Evolutionary conservation across 2,113 vertebrate genomes (phyloP).

Genomic region (Neopipo cinnamomea): DNA sequence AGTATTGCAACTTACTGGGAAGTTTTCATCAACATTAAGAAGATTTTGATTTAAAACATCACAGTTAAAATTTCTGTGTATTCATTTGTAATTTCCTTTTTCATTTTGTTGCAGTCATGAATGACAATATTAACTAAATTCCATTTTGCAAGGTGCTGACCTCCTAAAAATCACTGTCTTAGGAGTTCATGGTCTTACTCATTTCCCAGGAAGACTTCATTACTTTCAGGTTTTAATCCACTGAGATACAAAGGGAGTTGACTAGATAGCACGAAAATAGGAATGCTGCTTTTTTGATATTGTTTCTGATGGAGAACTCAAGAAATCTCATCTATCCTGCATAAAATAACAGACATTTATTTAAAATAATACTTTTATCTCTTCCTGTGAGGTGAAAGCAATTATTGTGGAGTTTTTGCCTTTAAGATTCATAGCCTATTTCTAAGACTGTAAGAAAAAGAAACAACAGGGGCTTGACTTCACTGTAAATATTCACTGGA

Average conservation of each 20-base stretch:
- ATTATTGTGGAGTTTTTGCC: not conserved
- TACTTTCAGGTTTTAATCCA: not conserved
- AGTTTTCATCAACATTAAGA: constrained; percentile 30
- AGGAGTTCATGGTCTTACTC: not conserved
- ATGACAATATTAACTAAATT: not conserved
- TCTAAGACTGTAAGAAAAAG: not conserved
- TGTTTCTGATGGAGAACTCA: not conserved
- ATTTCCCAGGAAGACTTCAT: not conserved
- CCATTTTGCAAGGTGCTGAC: not conserved
- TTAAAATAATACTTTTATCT: not conserved
- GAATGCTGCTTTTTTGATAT: not conserved
- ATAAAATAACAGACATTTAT: not conserved
- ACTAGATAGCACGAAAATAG: not conserved
- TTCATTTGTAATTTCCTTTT: constrained; percentile 26
- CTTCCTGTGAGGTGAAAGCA: not conserved
- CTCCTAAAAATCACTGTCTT: not conserved
- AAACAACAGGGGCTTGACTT: not conserved
- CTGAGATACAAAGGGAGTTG: not conserved
- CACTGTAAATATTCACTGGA: not conserved
- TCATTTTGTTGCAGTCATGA: not conserved
- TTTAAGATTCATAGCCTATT: not conserved
- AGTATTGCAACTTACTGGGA: not conserved
- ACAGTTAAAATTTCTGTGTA: not conserved
- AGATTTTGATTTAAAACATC: not conserved
- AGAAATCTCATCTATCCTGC: not conserved